Conservation (phyloP, 2,888 invertebrate species). For the Philopedon plagiatum region DNA sequence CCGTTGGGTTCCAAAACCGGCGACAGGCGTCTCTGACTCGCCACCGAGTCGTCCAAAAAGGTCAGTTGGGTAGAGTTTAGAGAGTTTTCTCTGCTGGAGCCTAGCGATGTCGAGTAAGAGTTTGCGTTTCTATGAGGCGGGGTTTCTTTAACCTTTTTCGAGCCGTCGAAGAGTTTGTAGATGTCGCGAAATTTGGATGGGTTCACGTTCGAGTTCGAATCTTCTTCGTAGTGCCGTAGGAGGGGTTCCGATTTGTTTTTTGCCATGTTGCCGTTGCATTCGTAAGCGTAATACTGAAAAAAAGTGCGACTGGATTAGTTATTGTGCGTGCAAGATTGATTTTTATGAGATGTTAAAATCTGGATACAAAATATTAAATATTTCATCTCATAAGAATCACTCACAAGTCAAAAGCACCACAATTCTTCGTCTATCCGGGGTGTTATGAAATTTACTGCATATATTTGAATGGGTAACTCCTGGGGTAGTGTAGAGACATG, state of each 20-base stretch:
- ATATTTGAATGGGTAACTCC: no score
- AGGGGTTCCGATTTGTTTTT: constrained; percentile 52
- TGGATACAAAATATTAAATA: no score
- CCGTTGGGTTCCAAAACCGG: constrained; percentile 66
- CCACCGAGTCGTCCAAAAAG: constrained; percentile 60
- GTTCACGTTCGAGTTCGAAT: constrained; percentile 64
- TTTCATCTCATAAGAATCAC: no score
- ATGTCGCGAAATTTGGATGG: constrained; percentile 60
- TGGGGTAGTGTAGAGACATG: no score
- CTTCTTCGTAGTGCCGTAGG: constrained; percentile 58
- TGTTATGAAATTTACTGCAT: no score
- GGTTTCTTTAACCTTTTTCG: constrained; percentile 52
- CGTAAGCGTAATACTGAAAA: constrained; percentile 58
- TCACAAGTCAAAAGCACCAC: no score
- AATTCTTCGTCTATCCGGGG: no score
- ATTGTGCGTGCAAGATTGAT: constrained; percentile 40
- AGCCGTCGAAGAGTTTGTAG: constrained; percentile 57
- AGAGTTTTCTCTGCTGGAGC: constrained; percentile 49
- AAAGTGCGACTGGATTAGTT: not conserved
- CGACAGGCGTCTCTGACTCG: constrained; percentile 59
- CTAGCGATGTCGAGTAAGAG: constrained; percentile 8
- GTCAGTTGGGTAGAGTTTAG: constrained; percentile 63
- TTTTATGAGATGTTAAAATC: no score
- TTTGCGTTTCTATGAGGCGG: not conserved
- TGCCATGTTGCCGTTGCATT: constrained; percentile 55